phyloP scores from a whole-genome alignment of 2,113 vertebrate genomes.

The Nerophis lumbriciformis region DNA sequence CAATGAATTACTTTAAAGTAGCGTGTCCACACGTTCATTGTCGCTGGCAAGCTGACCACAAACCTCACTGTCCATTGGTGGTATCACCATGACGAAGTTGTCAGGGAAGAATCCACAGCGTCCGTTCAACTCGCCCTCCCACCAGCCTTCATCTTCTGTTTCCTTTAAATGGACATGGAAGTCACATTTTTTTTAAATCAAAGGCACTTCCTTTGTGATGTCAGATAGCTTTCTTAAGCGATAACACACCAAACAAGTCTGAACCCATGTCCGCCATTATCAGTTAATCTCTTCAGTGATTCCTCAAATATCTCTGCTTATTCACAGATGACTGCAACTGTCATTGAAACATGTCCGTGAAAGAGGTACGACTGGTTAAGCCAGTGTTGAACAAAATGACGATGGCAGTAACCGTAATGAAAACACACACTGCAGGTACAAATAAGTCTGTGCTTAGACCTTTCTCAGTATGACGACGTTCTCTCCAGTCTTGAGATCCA shows the following conservation, averaged over 20 bases:
- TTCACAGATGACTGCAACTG: not conserved
- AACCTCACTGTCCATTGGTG: slow-evolving; percentile 60
- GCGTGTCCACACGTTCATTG: not conserved
- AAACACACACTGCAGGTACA: not conserved
- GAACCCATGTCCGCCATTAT: not conserved
- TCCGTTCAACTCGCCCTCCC: slow-evolving; percentile 81
- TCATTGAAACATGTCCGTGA: slow-evolving; percentile 2
- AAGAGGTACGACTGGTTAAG: slow-evolving; percentile 29
- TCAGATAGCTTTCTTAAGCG: slow-evolving; percentile 17
- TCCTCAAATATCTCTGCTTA: not conserved
- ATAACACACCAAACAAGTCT: not conserved
- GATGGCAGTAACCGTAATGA: not conserved
- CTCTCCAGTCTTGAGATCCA: slow-evolving; percentile 74
- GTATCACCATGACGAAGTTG: slow-evolving; percentile 82
- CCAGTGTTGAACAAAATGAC: slow-evolving; percentile 12
- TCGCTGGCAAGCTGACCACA: slow-evolving; percentile 35
- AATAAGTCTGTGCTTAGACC: slow-evolving; percentile 53
- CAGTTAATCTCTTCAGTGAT: not conserved
- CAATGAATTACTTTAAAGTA: slow-evolving; percentile 13
- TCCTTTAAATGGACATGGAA: slow-evolving; percentile 58
- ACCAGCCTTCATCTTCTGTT: slow-evolving; percentile 82
- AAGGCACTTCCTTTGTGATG: slow-evolving; percentile 28
- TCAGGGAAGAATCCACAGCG: slow-evolving; percentile 80
- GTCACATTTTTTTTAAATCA: slow-evolving; percentile 27
- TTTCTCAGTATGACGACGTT: slow-evolving; percentile 73